These are phyloP conservation scores for Premnoplex brunnescens DNA, from an alignment of 2,797 vertebrate genomes.

Conservation along the genomic window DNA sequence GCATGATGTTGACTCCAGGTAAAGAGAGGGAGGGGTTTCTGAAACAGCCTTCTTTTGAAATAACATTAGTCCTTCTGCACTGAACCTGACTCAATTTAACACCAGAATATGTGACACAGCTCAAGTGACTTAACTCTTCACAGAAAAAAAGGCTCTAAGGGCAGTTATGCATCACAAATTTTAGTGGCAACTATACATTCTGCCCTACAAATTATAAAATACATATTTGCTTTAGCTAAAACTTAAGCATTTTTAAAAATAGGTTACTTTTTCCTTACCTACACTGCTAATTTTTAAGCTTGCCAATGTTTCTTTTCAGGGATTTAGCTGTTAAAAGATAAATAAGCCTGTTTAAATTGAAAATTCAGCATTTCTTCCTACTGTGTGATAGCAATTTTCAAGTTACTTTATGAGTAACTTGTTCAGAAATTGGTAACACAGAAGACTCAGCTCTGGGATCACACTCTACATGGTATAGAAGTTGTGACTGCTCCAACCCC, in stretches of 20 bases:
- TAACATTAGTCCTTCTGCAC: not conserved
- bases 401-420: not conserved
- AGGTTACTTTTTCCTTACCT: not conserved
- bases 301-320: not conserved
- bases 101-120: not conserved
- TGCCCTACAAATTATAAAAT: not conserved
- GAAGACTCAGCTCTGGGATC: not conserved
- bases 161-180: not conserved
- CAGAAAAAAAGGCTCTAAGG: not conserved
- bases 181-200: not conserved
- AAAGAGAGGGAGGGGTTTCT: not conserved
- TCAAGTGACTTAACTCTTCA: not conserved
- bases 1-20: not conserved
- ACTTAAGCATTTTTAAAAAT: not conserved
- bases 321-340: not conserved
- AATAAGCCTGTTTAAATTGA: not conserved
- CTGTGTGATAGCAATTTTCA: not conserved
- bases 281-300: not conserved
- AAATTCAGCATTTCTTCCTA: not conserved
- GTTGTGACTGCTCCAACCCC: not conserved
- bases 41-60: not conserved
- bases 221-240: not conserved
- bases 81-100: not conserved
- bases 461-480: not conserved
- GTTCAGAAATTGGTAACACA: not conserved